Conservation (phyloP, 1,140 invertebrate species). For the Coenobita brevimanus region DNA sequence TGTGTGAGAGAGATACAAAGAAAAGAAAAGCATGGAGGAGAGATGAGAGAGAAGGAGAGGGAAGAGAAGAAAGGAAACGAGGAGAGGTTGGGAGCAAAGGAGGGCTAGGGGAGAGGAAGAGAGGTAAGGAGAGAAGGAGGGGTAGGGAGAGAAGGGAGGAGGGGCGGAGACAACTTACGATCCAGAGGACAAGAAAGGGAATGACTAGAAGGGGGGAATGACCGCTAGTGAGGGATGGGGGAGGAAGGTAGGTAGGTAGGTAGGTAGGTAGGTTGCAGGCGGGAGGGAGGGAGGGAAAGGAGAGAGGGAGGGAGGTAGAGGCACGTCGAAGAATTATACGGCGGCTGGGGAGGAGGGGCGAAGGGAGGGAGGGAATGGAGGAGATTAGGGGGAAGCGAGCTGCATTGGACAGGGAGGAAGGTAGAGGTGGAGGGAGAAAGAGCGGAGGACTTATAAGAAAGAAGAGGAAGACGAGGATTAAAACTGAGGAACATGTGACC, state of each 20-base stretch:
- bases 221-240: constrained; percentile 3
- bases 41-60: constrained; percentile 11
- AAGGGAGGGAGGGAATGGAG: background rate
- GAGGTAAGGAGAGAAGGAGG: background rate
- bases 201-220: constrained; percentile 41
- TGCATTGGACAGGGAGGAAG: background rate
- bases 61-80: background rate
- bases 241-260: background rate
- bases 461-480: background rate
- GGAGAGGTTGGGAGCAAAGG: background rate
- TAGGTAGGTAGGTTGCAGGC: background rate
- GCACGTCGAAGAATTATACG: constrained; percentile 32
- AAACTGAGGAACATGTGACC: background rate
- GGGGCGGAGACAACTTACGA: constrained; percentile 41
- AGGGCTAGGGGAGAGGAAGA: background rate
- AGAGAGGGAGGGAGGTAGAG: constrained; percentile 17
- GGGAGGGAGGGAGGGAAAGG: constrained; percentile 15
- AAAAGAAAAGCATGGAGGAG: background rate
- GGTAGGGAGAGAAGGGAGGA: background rate
- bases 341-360: background rate
- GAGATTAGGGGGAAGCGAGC: background rate
- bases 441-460: background rate
- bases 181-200: constrained; percentile 39
- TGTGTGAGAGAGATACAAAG: background rate
- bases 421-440: background rate